Base-by-base conservation (phyloP, 1,140 invertebrate species). In the Drosophila leontia region DNA sequence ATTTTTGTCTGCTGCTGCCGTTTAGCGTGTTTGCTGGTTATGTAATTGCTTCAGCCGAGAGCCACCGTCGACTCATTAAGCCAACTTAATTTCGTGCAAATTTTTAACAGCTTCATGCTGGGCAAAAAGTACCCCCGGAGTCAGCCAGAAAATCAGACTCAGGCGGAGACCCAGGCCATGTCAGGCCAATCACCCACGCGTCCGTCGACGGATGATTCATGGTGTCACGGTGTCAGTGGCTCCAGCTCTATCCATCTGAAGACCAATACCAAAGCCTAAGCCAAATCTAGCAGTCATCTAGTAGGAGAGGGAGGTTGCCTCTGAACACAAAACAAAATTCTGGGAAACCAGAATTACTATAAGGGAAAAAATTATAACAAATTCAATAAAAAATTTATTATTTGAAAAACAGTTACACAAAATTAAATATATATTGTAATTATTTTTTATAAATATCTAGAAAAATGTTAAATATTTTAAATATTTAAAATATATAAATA, bases 101-200 rank as follows among this genome's bases (percentile, higher is more conserved):
- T 80, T 83, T 86, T 80, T 80, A 88, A 90, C 84, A 85, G 69
- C 84, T 90, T 84, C 72, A 88, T 84, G 84, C 80, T 78, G 84
- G 13, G 80, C 61, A 1, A 53, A 62, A 62, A 67, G 75, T 55
- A 78, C 59, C 68, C 56, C 60, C 39, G 50, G 57, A 70, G 59
- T 48, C 65, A 19, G 68, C 5, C 39, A 39, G 34, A 29, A 39
- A 39, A 17, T 42, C 35, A 26, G 44, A 59, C 32, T 44, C n/a
- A 9, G 34, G 44, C 32, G 17, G 5, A 26, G 63, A 29, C 44
- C 53, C 65, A 41, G 39, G 37, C 44, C 59, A 59, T 57, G 56
- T 79, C 68, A 62, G 62, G 47, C 55, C 64, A 77, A 74, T 77
- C 82, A 82, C 82, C 78, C 79, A 79, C 69, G 76, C 76, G 71